Percentiles rank a stretch among this genome's conserved stretches.
Conservation (phyloP, 2,888 invertebrate genomes). For the Antheraea assamensis region DNA sequence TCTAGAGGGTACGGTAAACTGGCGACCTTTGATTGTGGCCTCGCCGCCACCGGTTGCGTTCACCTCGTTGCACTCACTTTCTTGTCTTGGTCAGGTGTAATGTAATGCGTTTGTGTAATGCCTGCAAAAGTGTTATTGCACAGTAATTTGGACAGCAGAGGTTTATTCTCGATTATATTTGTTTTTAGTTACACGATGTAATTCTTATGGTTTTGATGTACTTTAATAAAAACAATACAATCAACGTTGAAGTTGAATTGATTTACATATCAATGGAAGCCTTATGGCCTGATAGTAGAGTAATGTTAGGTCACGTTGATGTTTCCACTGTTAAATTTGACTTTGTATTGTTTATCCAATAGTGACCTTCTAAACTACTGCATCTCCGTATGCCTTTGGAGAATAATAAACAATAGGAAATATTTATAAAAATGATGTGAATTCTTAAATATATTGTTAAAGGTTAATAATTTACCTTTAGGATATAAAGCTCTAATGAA, state of each 20-base stretch:
- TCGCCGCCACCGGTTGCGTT: slow-evolving; percentile 73
- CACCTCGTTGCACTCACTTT: slow-evolving; percentile 78
- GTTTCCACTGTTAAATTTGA: slow-evolving; percentile 2
- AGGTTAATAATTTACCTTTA: neutral
- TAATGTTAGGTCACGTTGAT: neutral
- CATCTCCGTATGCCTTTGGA: neutral
- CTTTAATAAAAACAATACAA: neutral
- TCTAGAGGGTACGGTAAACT: slow-evolving; percentile 69
- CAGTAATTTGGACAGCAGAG: slow-evolving; percentile 20
- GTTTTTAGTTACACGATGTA: neutral
- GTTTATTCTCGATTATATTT: neutral
- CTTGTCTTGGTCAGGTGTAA: slow-evolving; percentile 77
- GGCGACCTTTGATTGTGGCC: slow-evolving; percentile 73
- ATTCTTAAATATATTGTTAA: neutral
- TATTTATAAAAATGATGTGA: neutral
- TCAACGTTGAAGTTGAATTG: no score
- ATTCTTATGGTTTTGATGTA: neutral
- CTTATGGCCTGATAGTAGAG: neutral
- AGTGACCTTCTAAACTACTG: neutral
- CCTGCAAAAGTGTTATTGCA: slow-evolving; percentile 54
- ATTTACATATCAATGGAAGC: neutral
- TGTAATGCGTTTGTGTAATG: slow-evolving; percentile 66
- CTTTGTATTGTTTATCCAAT: slow-evolving; percentile 5
- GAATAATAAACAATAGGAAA: slow-evolving; percentile 13
- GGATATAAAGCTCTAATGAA: neutral